Percentiles rank a stretch among this genome's conserved stretches.
phyloP scores from a whole-genome alignment of 2,888 invertebrate species.

The Sphaeridia pumilis region DNA sequence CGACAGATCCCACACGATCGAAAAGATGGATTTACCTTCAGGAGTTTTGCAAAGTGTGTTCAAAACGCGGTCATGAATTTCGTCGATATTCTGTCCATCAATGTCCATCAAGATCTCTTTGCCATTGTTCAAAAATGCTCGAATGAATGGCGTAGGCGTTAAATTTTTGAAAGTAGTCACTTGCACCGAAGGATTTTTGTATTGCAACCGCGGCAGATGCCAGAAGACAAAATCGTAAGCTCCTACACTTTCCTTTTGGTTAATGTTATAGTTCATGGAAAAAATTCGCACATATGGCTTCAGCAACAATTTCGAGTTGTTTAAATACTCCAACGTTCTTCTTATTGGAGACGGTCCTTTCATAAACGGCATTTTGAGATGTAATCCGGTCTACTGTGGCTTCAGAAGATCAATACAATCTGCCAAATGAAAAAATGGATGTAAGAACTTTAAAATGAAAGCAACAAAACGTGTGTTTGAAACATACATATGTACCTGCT shows the following conservation, averaged over 20 bases:
- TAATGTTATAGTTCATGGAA: constrained; percentile 69
- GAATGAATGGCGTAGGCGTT: constrained; percentile 83
- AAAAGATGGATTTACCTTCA: constrained; percentile 30
- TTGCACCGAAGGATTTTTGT: constrained; percentile 85
- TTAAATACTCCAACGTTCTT: constrained; percentile 71
- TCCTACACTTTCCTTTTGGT: constrained; percentile 60
- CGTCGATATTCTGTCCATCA: constrained; percentile 66
- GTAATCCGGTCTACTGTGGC: too few species aligned
- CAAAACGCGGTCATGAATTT: constrained; percentile 69
- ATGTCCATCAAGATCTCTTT: constrained; percentile 76
- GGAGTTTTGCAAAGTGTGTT: constrained; percentile 54
- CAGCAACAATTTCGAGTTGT: constrained; percentile 63
- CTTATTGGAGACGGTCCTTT: constrained; percentile 77
- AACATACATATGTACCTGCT: too few species aligned
- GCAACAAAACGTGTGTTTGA: too few species aligned
- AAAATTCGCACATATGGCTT: constrained; percentile 77
- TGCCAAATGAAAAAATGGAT: too few species aligned
- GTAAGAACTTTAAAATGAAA: too few species aligned
- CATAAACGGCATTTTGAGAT: constrained; percentile 84
- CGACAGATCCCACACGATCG: too few species aligned
- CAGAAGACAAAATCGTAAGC: constrained; percentile 89
- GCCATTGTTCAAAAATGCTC: constrained; percentile 53
- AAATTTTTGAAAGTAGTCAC: constrained; percentile 74
- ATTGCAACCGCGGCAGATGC: constrained; percentile 89
- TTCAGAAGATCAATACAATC: too few species aligned